Evolutionary conservation across 2,888 invertebrate genomes (phyloP).

Genomic region (Zhuqinia jingwanae): DNA sequence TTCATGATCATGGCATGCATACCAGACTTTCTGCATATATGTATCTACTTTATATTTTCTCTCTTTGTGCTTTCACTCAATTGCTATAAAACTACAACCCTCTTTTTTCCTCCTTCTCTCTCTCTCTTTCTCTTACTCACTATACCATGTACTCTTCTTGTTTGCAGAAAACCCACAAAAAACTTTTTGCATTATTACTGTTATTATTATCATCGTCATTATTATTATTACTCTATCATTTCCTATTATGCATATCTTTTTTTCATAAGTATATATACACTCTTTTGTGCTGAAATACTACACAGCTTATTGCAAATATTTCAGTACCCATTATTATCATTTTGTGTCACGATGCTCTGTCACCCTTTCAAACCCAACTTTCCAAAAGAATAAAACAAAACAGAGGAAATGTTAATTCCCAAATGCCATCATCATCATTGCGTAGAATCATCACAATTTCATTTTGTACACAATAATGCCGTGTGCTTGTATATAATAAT

Average conservation of each 20-base stretch:
- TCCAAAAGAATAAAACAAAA: slow-evolving; percentile 31
- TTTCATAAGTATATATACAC: background rate
- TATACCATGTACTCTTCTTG: slow-evolving; percentile 26
- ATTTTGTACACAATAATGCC: too few relatives aligned
- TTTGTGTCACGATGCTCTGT: slow-evolving; percentile 49
- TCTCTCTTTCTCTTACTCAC: too few relatives aligned
- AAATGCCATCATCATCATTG: slow-evolving; percentile 58
- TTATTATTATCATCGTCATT: background rate
- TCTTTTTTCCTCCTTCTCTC: too few relatives aligned
- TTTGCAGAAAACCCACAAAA: slow-evolving; percentile 58
- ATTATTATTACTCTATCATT: background rate
- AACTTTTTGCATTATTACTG: slow-evolving; percentile 59
- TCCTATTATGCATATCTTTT: background rate
- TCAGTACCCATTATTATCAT: slow-evolving; percentile 48
- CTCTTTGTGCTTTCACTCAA: background rate
- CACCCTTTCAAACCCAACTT: slow-evolving; percentile 57
- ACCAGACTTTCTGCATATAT: background rate
- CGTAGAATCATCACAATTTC: too few relatives aligned
- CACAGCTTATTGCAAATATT: background rate
- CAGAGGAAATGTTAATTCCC: slow-evolving; percentile 61
- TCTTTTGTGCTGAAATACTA: background rate
- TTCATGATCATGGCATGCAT: slow-evolving; percentile 18
- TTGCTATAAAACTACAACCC: background rate
- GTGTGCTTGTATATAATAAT: too few relatives aligned
- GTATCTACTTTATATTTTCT: background rate